These are phyloP conservation scores for Heliconius himera DNA, from an alignment of 1,140 invertebrate genomes.

Conservation along the genomic window DNA sequence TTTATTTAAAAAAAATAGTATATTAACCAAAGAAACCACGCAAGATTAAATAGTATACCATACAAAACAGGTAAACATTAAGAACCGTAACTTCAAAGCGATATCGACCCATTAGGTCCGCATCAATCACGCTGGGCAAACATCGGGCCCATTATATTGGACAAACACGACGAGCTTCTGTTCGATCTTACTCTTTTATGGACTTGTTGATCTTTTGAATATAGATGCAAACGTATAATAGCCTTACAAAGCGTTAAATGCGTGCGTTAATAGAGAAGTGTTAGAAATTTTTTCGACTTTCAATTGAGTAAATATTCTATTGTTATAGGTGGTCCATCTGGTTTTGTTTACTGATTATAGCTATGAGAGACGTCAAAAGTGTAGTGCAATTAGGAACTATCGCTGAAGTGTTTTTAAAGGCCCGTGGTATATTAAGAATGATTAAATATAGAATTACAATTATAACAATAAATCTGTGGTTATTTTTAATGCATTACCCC, in stretches of 20 bases:
- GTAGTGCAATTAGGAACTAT: not conserved
- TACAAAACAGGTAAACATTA: conserved; percentile 26
- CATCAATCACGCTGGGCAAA: conserved; percentile 71
- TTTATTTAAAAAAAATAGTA: not conserved
- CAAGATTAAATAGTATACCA: conserved; percentile 2
- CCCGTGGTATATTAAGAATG: too few species aligned
- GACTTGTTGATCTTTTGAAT: conserved; percentile 48
- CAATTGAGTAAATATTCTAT: conserved; percentile 13
- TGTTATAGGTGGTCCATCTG: not conserved
- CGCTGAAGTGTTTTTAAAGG: not conserved
- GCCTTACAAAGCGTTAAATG: conserved; percentile 28
- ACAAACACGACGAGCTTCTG: conserved; percentile 62
- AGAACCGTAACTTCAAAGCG: conserved; percentile 52
- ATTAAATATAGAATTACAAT: too few species aligned
- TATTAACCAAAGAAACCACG: not conserved
- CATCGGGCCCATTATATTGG: conserved; percentile 69
- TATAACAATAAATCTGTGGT: too few species aligned
- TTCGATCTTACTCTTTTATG: conserved; percentile 47
- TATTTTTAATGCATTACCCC: too few species aligned
- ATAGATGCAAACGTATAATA: conserved; percentile 32
- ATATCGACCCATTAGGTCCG: conserved; percentile 64
- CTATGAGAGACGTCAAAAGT: not conserved
- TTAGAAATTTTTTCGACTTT: not conserved
- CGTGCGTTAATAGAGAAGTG: conserved; percentile 2
- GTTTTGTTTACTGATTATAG: not conserved